Conservation (phyloP, 2,113 vertebrate species). For the Cettia cetti region DNA sequence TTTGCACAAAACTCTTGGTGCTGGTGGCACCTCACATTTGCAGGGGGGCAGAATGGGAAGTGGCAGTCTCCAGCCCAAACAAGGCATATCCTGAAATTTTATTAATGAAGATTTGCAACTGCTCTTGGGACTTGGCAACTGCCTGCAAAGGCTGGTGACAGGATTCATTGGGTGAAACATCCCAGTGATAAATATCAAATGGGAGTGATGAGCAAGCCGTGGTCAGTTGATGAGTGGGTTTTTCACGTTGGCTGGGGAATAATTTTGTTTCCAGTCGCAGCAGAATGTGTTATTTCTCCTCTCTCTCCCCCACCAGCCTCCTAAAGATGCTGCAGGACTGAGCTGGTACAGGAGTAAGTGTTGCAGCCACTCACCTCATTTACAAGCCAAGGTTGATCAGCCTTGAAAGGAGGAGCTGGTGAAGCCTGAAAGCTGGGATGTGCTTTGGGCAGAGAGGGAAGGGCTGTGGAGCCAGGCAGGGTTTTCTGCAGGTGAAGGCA, state of each 20-base stretch:
- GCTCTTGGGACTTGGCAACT: constrained; percentile 77
- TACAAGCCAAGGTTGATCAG: neutral
- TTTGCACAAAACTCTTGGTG: neutral
- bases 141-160: constrained; percentile 73
- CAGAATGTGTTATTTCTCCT: neutral
- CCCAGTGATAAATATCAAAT: constrained; percentile 57
- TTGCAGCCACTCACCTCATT: neutral
- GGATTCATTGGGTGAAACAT: constrained; percentile 68
- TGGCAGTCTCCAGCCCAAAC: constrained; percentile 74
- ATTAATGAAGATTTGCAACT: constrained; percentile 86
- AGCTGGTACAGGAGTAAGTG: neutral
- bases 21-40: constrained; percentile 42
- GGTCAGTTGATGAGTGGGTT: constrained; percentile 56
- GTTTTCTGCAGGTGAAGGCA: neutral
- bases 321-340: neutral
- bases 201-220: constrained; percentile 42
- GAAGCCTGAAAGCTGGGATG: neutral
- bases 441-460: neutral
- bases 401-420: neutral
- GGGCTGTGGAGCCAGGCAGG: neutral
- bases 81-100: constrained; percentile 60
- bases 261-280: constrained; percentile 20
- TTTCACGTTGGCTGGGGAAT: neutral
- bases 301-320: neutral
- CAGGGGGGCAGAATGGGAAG: constrained; percentile 50